A percentile compares a stretch with the other conserved stretches of the same genome.
Conservation (phyloP, 1,140 invertebrate genomes). For the Heterodera carotae region DNA sequence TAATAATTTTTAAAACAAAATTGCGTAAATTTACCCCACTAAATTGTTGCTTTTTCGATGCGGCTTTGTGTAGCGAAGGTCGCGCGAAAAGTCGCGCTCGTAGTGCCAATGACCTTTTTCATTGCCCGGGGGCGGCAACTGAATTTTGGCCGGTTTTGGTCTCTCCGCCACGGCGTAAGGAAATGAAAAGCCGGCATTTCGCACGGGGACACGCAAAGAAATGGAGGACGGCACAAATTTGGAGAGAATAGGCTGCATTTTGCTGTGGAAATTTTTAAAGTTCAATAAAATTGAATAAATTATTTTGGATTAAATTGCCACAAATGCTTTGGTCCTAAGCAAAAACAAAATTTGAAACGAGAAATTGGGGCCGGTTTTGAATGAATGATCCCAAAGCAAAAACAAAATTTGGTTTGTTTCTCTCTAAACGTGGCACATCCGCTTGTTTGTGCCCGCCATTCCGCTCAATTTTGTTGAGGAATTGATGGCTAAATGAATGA, state of each 20-base stretch:
- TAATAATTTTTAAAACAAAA: background rate
- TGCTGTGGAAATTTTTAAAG: background rate
- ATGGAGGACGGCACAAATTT: background rate
- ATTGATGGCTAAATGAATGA: no score
- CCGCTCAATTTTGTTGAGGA: no score
- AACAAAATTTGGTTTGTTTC: no score
- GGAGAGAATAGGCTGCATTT: background rate
- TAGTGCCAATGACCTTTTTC: constrained; percentile 27
- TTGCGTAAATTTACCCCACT: background rate
- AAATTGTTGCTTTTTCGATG: constrained; percentile 27
- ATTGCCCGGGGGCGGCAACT: constrained; percentile 11
- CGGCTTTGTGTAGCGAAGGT: constrained; percentile 14
- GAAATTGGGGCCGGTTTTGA: no score
- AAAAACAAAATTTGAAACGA: no score
- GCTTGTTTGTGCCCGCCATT: no score
- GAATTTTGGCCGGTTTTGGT: constrained; percentile 19
- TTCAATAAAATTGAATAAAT: no score
- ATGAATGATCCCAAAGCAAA: no score
- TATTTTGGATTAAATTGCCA: no score
- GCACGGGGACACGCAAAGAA: background rate
- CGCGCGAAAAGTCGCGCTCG: constrained; percentile 23
- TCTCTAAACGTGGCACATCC: no score
- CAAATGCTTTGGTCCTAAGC: no score
- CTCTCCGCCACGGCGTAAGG: background rate
- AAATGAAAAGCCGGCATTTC: no score